These are phyloP conservation scores for Peromyscus eremicus DNA, from an alignment of 2,797 vertebrate species.

Conservation along the genomic window DNA sequence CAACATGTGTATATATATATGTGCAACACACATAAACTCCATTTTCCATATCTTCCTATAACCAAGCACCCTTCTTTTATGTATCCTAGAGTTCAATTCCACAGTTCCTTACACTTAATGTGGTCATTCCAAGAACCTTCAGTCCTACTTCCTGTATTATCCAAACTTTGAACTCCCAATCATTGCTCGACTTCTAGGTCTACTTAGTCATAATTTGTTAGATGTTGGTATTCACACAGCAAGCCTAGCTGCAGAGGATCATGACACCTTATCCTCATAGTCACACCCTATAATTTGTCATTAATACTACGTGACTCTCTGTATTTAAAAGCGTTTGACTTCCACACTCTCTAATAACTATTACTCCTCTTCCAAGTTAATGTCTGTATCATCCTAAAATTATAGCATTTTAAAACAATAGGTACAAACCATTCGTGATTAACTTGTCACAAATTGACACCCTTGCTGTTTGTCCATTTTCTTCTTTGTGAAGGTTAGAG, in stretches of 20 bases:
- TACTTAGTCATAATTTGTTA: neutral
- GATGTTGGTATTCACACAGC: neutral
- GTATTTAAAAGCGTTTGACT: neutral
- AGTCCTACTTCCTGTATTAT: neutral
- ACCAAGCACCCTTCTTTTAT: neutral
- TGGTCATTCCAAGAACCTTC: neutral
- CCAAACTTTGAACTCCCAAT: neutral
- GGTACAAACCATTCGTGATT: neutral
- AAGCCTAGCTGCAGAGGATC: neutral
- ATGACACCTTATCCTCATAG: fast-evolving
- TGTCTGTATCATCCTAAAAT: neutral
- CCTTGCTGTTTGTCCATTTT: neutral
- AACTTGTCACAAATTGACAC: neutral
- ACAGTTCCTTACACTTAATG: neutral
- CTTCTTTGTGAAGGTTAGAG: neutral
- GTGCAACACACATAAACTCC: neutral
- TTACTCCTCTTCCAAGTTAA: neutral
- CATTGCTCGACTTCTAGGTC: neutral
- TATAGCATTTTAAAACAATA: neutral
- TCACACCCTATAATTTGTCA: neutral
- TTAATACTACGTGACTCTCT: neutral
- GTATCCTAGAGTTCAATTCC: neutral
- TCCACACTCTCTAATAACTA: neutral
- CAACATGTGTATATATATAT: too few species aligned
- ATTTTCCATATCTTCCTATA: neutral